A percentile compares a stretch with the other conserved stretches of the same genome.
Conservation (phyloP, 2,797 vertebrate species). For the Artibeus lituratus region DNA sequence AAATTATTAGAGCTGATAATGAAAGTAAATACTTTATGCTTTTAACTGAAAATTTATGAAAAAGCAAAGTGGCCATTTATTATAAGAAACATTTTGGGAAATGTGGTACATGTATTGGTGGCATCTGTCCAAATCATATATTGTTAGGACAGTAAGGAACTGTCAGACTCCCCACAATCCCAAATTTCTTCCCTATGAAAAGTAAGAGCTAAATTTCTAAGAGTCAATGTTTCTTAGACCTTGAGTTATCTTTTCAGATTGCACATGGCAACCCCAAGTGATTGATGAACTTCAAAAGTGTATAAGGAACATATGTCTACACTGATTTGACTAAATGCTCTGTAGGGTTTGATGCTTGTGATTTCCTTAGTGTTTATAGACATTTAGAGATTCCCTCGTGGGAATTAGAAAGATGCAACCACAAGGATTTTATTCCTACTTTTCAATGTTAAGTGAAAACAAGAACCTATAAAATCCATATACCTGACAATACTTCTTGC, state of each 20-base stretch:
- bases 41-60: neutral
- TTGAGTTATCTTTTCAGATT: neutral
- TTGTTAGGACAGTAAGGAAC: neutral
- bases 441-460: neutral
- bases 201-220: neutral
- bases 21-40: neutral
- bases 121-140: neutral
- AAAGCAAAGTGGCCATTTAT: neutral
- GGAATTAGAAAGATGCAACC: neutral
- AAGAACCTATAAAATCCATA: neutral
- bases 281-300: conserved; percentile 18
- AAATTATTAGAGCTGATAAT: neutral
- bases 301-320: neutral
- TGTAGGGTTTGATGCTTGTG: neutral
- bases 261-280: neutral
- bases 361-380: neutral
- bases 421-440: neutral
- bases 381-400: neutral
- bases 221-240: neutral
- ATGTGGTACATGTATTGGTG: neutral
- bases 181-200: neutral
- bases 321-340: neutral
- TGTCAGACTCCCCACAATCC: neutral
- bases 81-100: neutral
- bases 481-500: neutral